Conservation (phyloP, 2,797 vertebrate genomes). For the Cuniculus paca region DNA sequence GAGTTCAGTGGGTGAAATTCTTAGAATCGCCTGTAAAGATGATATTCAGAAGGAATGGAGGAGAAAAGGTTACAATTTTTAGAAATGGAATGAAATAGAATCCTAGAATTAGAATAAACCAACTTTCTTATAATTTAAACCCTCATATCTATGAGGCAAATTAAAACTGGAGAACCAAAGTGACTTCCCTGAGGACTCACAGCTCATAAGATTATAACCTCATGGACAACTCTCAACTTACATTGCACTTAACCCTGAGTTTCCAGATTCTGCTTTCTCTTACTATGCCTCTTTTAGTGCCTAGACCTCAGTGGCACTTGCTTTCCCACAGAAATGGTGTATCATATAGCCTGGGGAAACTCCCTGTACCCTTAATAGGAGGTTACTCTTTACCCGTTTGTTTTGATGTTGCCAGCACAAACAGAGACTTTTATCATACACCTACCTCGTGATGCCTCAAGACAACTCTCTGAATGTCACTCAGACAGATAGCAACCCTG, state of each 20-base stretch:
- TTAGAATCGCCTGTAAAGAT: not conserved
- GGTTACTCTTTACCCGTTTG: slow-evolving; percentile 47
- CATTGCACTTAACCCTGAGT: not conserved
- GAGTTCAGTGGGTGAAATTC: not conserved
- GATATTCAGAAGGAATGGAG: not conserved
- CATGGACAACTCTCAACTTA: not conserved
- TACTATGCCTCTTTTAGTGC: not conserved
- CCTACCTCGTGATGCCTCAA: slow-evolving; percentile 67
- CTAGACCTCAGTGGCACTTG: not conserved
- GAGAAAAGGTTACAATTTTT: not conserved
- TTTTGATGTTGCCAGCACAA: slow-evolving; percentile 16
- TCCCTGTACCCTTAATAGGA: not conserved
- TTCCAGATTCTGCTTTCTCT: not conserved
- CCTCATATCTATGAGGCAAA: not conserved
- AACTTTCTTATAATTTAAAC: not conserved
- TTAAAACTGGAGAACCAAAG: not conserved
- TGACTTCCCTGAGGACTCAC: not conserved
- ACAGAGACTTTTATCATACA: slow-evolving; percentile 13
- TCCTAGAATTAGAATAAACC: not conserved
- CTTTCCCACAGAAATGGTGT: not conserved
- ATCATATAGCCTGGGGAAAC: not conserved
- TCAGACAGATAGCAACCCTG: slow-evolving; percentile 61
- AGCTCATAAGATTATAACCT: not conserved
- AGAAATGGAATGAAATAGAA: not conserved
- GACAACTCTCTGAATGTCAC: slow-evolving; percentile 72